A percentile compares a stretch with the other conserved stretches of the same genome.
Evolutionary conservation across 2,797 vertebrate species (phyloP).

Genomic region (Myotis vivesi): DNA sequence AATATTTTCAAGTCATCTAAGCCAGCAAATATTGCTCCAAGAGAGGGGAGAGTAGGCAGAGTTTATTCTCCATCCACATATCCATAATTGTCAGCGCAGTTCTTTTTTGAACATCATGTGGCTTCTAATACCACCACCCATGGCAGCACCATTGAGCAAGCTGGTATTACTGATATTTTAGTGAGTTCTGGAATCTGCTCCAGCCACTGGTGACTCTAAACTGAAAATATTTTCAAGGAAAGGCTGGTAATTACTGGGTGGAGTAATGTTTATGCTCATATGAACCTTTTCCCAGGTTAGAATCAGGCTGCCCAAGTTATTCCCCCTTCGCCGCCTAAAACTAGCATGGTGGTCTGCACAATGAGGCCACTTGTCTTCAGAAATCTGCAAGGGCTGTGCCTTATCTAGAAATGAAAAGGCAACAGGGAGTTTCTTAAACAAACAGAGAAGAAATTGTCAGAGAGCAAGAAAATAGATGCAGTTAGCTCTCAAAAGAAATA

Average conservation of each 20-base stretch:
- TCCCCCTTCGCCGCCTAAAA: neutral
- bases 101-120: neutral
- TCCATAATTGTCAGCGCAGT: neutral
- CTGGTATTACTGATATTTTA: neutral
- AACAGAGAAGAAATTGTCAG: slow-evolving; percentile 59
- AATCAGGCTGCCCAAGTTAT: neutral
- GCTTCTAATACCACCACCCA: neutral
- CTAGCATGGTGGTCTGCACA: accelerated
- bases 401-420: slow-evolving; percentile 45
- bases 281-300: neutral
- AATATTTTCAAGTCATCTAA: neutral
- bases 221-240: neutral
- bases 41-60: neutral
- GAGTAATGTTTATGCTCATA: neutral
- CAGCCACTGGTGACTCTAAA: neutral
- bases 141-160: neutral
- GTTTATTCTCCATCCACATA: neutral
- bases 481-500: slow-evolving; percentile 59
- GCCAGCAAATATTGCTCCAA: slow-evolving; percentile 32
- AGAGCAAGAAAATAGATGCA: neutral
- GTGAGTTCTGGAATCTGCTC: neutral
- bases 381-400: accelerated
- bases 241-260: neutral
- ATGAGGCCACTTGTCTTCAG: neutral
- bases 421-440: neutral